Base-by-base conservation (phyloP, 2,113 vertebrate genomes). In the Copsychus sechellarum region DNA sequence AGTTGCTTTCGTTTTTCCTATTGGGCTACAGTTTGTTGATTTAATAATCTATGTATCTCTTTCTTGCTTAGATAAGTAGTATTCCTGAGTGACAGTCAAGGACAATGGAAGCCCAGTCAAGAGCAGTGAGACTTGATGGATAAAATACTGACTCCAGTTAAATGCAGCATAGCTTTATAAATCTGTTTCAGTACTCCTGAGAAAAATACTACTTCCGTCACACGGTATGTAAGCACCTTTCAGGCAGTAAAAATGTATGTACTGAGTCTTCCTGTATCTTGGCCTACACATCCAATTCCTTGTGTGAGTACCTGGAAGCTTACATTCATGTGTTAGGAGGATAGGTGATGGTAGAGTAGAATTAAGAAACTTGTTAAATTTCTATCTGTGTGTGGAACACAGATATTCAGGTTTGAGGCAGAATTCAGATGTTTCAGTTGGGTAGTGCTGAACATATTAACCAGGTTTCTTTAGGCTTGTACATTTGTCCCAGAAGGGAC, bases 241-340 rank as follows among this genome's bases (percentile, higher is more conserved):
- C 48, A 86, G 88, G 61, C 84, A 88, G 61, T 88, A 71, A 93
- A 92, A 93, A 86, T 94, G 40, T 18, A 64, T 34, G 73, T 92
- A 31, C 17, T 40, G 67, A 58, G 24, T 81, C 19, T 88, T 91
- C 45, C 69, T 71, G 25, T 92, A 12, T 70, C 54, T 69, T 38
- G 40, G 54, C 74, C 66, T 81, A 8, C 78, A 58, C 40, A 10
- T 73, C 48, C 34, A n/a, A 24, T 71, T 91, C 51, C 33, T 85
- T 24, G 5, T 51, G 42, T 21, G 34, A 58, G 18, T 82, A 51
- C 38, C 40, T 4, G 21, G 31, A 50, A 90, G 69, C 24, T 77
- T 88, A 31, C 20, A 9, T 40, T 60, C 11, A 12, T 4, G 0
- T 64, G 17, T 60, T 58, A 26, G 42, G 33, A 66, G 64, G 56